These are phyloP conservation scores for Percopsis transmontana DNA, from an alignment of 2,113 vertebrate species.

Conservation along the genomic window DNA sequence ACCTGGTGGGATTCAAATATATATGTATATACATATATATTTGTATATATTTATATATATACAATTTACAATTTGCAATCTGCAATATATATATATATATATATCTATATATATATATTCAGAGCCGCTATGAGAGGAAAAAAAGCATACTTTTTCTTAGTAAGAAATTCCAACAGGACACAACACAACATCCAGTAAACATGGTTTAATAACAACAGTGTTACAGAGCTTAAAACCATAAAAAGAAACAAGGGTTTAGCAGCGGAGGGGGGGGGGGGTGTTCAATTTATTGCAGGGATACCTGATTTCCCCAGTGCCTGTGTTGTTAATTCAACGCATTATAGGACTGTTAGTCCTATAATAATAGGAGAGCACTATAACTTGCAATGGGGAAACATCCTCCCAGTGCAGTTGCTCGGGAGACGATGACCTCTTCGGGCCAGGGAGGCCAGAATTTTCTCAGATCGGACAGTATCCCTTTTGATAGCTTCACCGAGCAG, in stretches of 20 bases:
- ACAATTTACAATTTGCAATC: too few species aligned
- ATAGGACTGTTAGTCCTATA: conserved; percentile 59
- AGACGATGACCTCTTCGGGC: conserved; percentile 13
- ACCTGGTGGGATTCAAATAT: conserved; percentile 7
- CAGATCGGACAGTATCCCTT: conserved; percentile 15
- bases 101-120: too few species aligned
- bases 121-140: conserved; percentile 8
- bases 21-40: neutral
- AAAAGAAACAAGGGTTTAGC: conserved; percentile 30
- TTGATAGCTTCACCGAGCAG: conserved; percentile 10
- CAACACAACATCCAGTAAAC: conserved; percentile 45
- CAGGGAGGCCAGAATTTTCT: conserved; percentile 6
- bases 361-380: conserved; percentile 14
- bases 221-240: conserved; percentile 64
- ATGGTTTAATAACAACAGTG: conserved; percentile 59
- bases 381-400: conserved; percentile 17
- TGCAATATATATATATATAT: neutral
- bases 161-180: conserved; percentile 5
- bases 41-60: too few species aligned
- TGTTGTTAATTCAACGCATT: conserved; percentile 69
- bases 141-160: neutral
- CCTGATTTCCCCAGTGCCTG: conserved; percentile 71
- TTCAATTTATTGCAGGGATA: conserved; percentile 60
- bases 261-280: conserved; percentile 11
- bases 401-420: conserved; percentile 14